Evolutionary conservation across 2,888 invertebrate genomes (phyloP), one percentile per base, ranked within the genome.

Genomic region (Leptopterna dolabrata): DNA sequence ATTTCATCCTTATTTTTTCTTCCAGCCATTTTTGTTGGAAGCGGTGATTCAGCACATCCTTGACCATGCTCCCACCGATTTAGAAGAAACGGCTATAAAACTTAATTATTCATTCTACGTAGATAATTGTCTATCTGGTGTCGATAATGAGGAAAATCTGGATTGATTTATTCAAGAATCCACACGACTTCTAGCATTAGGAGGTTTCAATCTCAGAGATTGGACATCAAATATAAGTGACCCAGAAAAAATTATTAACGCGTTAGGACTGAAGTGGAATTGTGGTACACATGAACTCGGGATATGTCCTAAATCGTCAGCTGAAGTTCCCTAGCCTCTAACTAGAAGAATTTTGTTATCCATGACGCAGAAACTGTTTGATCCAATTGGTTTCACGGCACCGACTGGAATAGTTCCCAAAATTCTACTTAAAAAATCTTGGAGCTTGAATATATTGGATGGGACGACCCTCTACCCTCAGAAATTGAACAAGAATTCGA

Each of bases 51-150:
- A 71, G 11, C 11, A 51, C n/a, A 9, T 29, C 6, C 55, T 82
- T 24, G 24, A 51, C 0, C 24, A 82, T 51, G 82, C 82, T 29
- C 36, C 36, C 7, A 14, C 29, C 1, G 29, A 45, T 24, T 29
- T 51, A 2, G 1, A 82, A 24, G 30, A 55, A 11, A 36, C 63
- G 13, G 80, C 76, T 36, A 16, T 51, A 4, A 76, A 41, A 27
- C 19, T 82, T 71, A 4, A 11, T 9, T 1, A n/a, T 0, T 41
- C 78, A 47, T 87, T 87, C 47, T 87, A 87, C 27, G 85, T 87
- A 2, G 87, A 87, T 43, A 87, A 84, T 63, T 87, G 87, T 29
- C 63, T 87, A 13, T 55, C 82, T 24, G 73, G 87, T 27, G 70
- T 1, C 83, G 45, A 87, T 41, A 55, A 30, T 36, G 55, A 86